Conservation (phyloP, 1,140 invertebrate genomes). For the Colletes latitarsis region DNA sequence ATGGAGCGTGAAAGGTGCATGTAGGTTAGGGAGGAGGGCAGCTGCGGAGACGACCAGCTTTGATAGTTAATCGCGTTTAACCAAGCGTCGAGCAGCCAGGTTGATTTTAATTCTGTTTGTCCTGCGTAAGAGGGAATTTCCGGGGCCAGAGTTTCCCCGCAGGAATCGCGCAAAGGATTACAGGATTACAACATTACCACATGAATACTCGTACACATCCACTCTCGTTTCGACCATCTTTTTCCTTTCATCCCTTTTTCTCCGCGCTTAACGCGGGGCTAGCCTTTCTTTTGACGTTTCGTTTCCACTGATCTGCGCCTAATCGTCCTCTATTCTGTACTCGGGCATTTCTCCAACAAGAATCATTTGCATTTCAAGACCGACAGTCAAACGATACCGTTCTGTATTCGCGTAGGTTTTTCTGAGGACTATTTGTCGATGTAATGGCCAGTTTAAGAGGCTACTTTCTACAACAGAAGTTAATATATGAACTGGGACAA, state of each 20-base stretch:
- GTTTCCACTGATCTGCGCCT: slow-evolving; percentile 5
- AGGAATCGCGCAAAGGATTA: slow-evolving; percentile 52
- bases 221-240: background rate
- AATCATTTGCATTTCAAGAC: no score
- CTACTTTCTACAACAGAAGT: no score
- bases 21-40: slow-evolving; percentile 14
- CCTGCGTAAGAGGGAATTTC: slow-evolving; percentile 63
- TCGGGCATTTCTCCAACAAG: no score
- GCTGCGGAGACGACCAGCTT: slow-evolving; percentile 64
- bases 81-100: slow-evolving; percentile 61
- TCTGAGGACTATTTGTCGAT: no score
- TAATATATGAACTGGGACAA: no score
- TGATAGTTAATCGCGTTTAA: slow-evolving; percentile 80
- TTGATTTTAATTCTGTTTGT: slow-evolving; percentile 77
- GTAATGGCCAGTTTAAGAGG: no score
- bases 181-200: slow-evolving; percentile 42
- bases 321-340: background rate
- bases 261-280: background rate
- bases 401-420: no score
- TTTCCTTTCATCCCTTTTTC: background rate
- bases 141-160: slow-evolving; percentile 20
- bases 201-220: slow-evolving; percentile 4
- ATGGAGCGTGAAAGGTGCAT: slow-evolving; percentile 62
- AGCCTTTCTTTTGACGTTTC: background rate
- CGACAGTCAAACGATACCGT: no score